Percentiles rank a stretch among this genome's conserved stretches.
Conservation (phyloP, 2,888 invertebrate genomes). For the Drosophila suboccidentalis region DNA sequence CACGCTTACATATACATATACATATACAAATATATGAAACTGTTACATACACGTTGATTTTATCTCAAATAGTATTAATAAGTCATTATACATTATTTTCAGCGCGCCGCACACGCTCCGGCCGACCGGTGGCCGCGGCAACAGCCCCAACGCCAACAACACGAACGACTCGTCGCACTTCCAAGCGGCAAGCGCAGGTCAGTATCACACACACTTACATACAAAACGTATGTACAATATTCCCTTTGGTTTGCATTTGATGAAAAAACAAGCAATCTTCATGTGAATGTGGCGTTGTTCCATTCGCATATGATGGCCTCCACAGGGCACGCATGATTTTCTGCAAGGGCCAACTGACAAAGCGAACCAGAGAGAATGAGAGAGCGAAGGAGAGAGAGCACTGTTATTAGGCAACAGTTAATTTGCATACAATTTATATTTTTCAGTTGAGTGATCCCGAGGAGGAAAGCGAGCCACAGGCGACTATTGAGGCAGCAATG, state of each 20-base stretch:
- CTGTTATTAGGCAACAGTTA: background rate
- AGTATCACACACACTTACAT: constrained; percentile 42
- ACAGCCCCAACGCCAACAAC: constrained; percentile 72
- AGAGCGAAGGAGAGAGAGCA: background rate
- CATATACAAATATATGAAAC: constrained; percentile 5
- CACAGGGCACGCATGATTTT: constrained; percentile 74
- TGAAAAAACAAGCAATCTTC: constrained; percentile 80
- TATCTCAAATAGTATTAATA: constrained; percentile 13
- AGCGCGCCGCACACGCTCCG: constrained; percentile 88
- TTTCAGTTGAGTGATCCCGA: constrained; percentile 75
- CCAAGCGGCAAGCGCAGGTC: constrained; percentile 82
- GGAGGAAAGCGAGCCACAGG: constrained; percentile 46
- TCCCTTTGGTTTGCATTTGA: constrained; percentile 63
- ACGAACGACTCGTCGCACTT: constrained; percentile 78
- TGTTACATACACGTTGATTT: constrained; percentile 20
- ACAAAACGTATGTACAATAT: background rate
- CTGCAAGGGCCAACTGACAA: constrained; percentile 86
- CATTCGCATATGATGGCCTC: constrained; percentile 85
- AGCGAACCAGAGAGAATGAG: constrained; percentile 16
- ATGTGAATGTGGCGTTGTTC: constrained; percentile 86
- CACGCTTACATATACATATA: constrained; percentile 13
- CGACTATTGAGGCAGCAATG: constrained; percentile 29
- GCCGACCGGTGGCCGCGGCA: constrained; percentile 85
- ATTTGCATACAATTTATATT: constrained; percentile 6
- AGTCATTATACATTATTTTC: constrained; percentile 33